Percentiles rank a stretch among this genome's conserved stretches.
phyloP scores from a whole-genome alignment of 2,797 vertebrate species.

The Sebastes kiyomatsui region DNA sequence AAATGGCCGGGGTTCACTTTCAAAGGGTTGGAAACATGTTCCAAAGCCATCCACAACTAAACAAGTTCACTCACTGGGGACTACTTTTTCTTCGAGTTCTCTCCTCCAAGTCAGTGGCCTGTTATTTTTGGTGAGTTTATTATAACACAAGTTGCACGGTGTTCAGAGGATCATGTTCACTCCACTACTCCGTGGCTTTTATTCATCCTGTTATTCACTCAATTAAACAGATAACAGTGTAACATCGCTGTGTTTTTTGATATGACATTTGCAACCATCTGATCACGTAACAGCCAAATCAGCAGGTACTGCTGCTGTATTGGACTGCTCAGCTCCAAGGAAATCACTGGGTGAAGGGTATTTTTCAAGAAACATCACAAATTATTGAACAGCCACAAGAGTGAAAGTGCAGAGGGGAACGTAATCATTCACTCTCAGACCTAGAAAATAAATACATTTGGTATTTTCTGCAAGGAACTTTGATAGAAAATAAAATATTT shows the following conservation, averaged over 20 bases:
- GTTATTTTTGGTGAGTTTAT: neutral
- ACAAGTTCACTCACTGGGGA: neutral
- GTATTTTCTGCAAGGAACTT: neutral
- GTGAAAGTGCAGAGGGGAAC: neutral
- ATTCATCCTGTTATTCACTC: neutral
- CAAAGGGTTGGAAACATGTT: neutral
- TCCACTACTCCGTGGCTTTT: neutral
- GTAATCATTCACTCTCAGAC: neutral
- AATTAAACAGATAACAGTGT: neutral
- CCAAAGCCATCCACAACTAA: neutral
- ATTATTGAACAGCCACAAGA: neutral
- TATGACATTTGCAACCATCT: neutral
- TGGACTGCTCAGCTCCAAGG: neutral
- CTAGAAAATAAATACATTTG: neutral
- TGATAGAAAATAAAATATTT: neutral
- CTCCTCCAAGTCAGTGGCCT: neutral
- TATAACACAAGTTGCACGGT: neutral
- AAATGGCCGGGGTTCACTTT: slow-evolving; percentile 1
- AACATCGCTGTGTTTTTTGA: neutral
- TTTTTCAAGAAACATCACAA: neutral
- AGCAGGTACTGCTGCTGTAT: neutral
- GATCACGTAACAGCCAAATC: neutral
- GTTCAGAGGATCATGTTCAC: neutral
- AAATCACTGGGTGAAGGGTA: neutral
- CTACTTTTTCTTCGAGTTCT: neutral